Conservation (phyloP, 2,797 vertebrate species). For the Numenius phaeopus region DNA sequence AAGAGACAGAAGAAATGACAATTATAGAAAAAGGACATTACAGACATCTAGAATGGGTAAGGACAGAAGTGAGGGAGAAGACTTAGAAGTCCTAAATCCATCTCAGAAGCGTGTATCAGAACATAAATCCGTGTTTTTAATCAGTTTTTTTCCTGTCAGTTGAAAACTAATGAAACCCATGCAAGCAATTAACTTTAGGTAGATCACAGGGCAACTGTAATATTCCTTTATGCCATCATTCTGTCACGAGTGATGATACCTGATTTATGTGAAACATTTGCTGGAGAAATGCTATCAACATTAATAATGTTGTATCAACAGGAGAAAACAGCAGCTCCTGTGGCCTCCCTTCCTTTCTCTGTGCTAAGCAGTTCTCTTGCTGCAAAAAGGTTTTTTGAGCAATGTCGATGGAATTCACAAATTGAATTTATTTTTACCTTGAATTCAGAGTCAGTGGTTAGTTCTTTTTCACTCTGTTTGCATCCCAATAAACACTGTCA, state of each 20-base stretch:
- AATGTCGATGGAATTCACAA: not conserved
- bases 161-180: conserved; percentile 23
- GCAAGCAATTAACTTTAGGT: conserved; percentile 26
- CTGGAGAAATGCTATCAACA: conserved; percentile 29
- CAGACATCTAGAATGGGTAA: not conserved
- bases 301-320: not conserved
- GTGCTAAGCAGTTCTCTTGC: not conserved
- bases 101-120: not conserved
- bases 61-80: not conserved
- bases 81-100: not conserved
- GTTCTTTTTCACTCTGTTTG: conserved; percentile 16
- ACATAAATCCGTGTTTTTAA: not conserved
- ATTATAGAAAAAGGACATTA: not conserved
- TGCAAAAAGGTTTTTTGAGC: not conserved
- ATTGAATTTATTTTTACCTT: not conserved
- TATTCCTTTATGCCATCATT: not conserved
- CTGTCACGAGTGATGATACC: not conserved
- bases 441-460: not conserved
- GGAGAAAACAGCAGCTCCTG: not conserved
- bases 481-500: not conserved
- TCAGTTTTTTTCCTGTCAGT: not conserved
- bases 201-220: not conserved
- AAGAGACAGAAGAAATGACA: not conserved
- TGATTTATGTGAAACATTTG: conserved; percentile 41
- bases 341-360: not conserved